Evolutionary conservation across 2,113 vertebrate species (phyloP).

Genomic region (Anhinga anhinga): DNA sequence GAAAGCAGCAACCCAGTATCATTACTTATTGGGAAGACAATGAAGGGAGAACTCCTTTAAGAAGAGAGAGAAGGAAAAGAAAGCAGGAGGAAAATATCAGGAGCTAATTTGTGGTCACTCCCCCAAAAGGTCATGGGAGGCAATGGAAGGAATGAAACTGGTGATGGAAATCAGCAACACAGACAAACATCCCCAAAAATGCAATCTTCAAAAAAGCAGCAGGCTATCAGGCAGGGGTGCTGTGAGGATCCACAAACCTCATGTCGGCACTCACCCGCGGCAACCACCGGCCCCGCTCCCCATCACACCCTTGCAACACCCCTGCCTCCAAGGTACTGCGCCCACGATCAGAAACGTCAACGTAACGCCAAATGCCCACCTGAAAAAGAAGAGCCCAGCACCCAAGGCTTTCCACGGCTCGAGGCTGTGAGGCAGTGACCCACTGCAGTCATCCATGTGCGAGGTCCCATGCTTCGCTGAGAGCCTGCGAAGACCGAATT

Average conservation of each 20-base stretch:
- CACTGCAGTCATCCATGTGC: fast-evolving
- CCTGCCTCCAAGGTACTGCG: not conserved
- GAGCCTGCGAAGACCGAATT: fast-evolving
- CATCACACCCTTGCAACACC: not conserved
- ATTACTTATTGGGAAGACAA: not conserved
- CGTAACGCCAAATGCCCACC: not conserved
- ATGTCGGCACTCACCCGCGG: not conserved
- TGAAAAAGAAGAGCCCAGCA: not conserved
- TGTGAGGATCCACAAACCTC: constrained; percentile 45
- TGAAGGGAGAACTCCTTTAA: not conserved
- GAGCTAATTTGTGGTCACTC: not conserved
- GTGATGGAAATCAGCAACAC: constrained; percentile 22
- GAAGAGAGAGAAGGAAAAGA: not conserved
- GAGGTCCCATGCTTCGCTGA: not conserved
- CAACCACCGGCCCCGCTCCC: not conserved
- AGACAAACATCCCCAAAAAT: constrained; percentile 20
- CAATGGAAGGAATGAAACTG: constrained; percentile 30
- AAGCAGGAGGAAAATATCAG: not conserved
- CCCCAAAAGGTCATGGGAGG: not conserved
- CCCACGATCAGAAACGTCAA: not conserved
- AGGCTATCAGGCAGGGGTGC: constrained; percentile 24
- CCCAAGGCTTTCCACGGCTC: not conserved
- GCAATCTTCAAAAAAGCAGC: constrained; percentile 8
- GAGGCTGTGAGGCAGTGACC: not conserved
- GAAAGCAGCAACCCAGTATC: not conserved